Conservation (phyloP, 2,797 vertebrate genomes). For the Nyctibius grandis region DNA sequence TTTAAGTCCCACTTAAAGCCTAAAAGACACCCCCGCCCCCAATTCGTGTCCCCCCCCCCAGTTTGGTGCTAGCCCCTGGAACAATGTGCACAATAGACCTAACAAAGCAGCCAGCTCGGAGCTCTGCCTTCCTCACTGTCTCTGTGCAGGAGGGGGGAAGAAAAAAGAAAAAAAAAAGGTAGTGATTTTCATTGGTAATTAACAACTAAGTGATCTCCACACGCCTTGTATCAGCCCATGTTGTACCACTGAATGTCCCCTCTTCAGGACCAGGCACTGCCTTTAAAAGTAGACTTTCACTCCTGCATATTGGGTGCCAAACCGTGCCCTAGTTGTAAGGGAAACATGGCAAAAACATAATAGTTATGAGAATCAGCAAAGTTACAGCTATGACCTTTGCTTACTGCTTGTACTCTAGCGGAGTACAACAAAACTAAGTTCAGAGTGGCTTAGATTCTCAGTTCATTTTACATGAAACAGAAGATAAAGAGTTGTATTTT, state of each 20-base stretch:
- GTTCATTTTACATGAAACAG: background rate
- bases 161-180: slow-evolving; percentile 70
- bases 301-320: fast-evolving
- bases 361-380: background rate
- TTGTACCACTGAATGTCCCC: background rate
- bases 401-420: background rate
- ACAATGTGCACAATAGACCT: slow-evolving; percentile 9
- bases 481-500: background rate
- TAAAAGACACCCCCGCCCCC: background rate
- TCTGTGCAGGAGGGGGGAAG: slow-evolving; percentile 55
- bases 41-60: background rate
- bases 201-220: slow-evolving; percentile 83
- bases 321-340: too few relatives aligned
- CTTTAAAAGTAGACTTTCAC: background rate
- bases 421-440: background rate
- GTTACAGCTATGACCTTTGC: background rate
- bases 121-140: slow-evolving; percentile 90
- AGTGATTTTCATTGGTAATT: slow-evolving; percentile 86
- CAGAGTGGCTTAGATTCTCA: background rate
- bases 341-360: background rate
- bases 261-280: background rate
- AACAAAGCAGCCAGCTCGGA: slow-evolving; percentile 55
- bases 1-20: slow-evolving; percentile 38
- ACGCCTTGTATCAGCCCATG: background rate
- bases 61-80: background rate